Conservation (phyloP, 1,140 invertebrate species). For the Prorops nasuta region DNA sequence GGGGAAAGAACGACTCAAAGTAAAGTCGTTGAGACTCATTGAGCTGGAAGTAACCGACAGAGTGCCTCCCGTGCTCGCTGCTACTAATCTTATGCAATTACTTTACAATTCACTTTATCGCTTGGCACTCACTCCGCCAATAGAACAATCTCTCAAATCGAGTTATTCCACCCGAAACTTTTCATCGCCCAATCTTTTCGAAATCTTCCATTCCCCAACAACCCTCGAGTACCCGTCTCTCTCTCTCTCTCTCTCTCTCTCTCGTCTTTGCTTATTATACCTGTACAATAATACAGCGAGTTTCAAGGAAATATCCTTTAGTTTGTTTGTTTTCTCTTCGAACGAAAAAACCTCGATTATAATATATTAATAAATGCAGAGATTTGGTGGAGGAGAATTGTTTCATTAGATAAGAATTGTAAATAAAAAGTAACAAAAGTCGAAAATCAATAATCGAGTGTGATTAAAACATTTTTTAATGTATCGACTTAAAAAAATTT, state of each 20-base stretch:
- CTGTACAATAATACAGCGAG: too few species aligned
- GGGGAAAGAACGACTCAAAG: conserved; percentile 44
- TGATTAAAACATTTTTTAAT: too few species aligned
- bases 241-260: not conserved
- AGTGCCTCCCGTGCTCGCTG: conserved; percentile 49
- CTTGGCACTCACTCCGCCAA: conserved; percentile 47
- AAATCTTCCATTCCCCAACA: too few species aligned
- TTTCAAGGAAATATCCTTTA: too few species aligned
- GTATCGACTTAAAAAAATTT: too few species aligned
- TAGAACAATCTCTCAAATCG: conserved; percentile 49
- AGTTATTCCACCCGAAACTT: conserved; percentile 34
- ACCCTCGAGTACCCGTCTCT: not conserved
- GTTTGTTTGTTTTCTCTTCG: too few species aligned
- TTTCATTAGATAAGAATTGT: too few species aligned
- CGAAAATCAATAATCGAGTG: too few species aligned
- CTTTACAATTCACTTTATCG: conserved; percentile 56
- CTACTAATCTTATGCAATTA: conserved; percentile 59
- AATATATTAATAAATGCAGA: too few species aligned
- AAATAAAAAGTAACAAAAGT: too few species aligned
- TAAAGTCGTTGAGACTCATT: conserved; percentile 56
- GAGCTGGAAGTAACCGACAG: conserved; percentile 55
- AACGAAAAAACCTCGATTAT: too few species aligned
- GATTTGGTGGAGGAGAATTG: too few species aligned
- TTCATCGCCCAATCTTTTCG: not conserved
- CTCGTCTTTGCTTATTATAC: not conserved